Conservation (phyloP, 2,888 invertebrate genomes). For the Panopea generosa region DNA sequence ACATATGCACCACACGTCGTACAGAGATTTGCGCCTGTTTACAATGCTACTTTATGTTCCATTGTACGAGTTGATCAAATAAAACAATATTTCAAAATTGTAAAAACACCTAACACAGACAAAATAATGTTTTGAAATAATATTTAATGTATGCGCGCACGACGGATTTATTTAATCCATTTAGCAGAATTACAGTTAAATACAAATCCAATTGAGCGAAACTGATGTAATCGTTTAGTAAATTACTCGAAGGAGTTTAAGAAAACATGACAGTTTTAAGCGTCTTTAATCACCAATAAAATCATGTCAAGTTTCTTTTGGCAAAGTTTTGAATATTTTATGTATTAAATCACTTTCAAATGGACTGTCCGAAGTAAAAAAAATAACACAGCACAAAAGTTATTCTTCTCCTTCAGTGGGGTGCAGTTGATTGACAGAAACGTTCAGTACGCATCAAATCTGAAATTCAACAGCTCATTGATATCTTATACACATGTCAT, state of each 20-base stretch:
- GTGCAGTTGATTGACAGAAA: too few species aligned
- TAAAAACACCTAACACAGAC: constrained; percentile 2
- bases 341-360: too few species aligned
- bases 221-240: constrained; percentile 10
- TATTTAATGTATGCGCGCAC: constrained; percentile 5
- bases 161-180: constrained; percentile 7
- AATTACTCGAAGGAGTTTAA: constrained; percentile 12
- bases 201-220: constrained; percentile 7
- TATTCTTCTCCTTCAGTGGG: too few species aligned
- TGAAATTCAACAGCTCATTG: too few species aligned
- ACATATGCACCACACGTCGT: not conserved
- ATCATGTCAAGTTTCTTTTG: constrained; percentile 10
- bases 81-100: not conserved
- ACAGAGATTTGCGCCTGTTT: not conserved
- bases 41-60: not conserved
- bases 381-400: too few species aligned
- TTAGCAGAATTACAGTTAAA: constrained; percentile 4
- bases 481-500: too few species aligned
- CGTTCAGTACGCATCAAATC: too few species aligned
- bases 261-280: constrained; percentile 15
- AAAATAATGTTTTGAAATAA: not conserved
- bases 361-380: too few species aligned
- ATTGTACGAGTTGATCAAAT: not conserved
- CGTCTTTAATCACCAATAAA: constrained; percentile 14
- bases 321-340: not conserved